These are phyloP conservation scores for Amphipoea lucens DNA, from an alignment of 2,888 invertebrate species.

Conservation along the genomic window DNA sequence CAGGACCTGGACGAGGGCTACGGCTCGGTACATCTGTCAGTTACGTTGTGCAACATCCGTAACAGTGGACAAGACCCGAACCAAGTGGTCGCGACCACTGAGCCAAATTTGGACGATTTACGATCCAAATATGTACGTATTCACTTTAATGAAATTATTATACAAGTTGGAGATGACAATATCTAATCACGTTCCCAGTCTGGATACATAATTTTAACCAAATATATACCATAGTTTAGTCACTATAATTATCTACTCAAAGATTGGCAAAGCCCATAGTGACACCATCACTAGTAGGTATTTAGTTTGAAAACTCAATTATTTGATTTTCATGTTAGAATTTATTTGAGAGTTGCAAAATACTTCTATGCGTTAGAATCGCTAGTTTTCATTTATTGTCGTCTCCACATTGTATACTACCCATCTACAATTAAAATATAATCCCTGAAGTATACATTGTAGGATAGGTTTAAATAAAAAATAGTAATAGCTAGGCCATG, in stretches of 20 bases:
- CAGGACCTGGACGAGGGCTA: slow-evolving; percentile 81
- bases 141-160: not conserved
- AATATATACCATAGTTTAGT: not conserved
- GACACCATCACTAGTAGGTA: not conserved
- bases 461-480: not conserved
- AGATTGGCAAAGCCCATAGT: not conserved
- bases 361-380: not conserved
- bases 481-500: not conserved
- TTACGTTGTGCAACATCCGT: slow-evolving; percentile 80
- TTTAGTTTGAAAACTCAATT: too few relatives aligned
- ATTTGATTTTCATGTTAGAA: too few relatives aligned
- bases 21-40: slow-evolving; percentile 80
- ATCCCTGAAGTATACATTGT: not conserved
- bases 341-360: not conserved
- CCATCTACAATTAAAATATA: not conserved
- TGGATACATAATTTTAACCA: not conserved
- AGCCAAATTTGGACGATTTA: slow-evolving; percentile 53
- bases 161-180: not conserved
- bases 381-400: not conserved
- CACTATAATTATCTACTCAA: not conserved
- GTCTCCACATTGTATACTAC: not conserved
- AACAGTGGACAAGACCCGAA: slow-evolving; percentile 35
- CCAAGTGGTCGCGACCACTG: slow-evolving; percentile 9
- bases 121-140: slow-evolving; percentile 75
- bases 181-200: not conserved